Percentiles rank a stretch among this genome's conserved stretches.
Conservation (phyloP, 1,140 invertebrate genomes). For the Drosophila melanica region DNA sequence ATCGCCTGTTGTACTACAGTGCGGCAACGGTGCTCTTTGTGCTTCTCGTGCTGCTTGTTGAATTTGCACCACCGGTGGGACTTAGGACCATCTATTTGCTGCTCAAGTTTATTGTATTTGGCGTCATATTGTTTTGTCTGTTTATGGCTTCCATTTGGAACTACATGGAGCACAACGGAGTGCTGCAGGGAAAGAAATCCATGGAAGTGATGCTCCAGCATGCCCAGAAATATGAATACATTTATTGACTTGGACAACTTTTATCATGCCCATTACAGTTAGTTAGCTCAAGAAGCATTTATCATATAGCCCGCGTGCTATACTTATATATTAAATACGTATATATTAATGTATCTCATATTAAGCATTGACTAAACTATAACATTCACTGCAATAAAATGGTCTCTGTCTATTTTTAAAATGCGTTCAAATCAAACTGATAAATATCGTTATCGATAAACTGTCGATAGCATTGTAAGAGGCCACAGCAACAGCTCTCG, state of each 20-base stretch:
- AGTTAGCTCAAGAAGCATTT: constrained; percentile 72
- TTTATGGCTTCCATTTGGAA: constrained; percentile 93
- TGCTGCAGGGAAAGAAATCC: constrained; percentile 88
- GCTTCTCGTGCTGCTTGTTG: constrained; percentile 81
- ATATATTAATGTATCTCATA: constrained; percentile 14
- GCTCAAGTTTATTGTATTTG: constrained; percentile 86
- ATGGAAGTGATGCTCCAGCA: constrained; percentile 86
- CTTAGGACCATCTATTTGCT: constrained; percentile 85
- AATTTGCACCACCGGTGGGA: constrained; percentile 82
- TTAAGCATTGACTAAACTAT: constrained; percentile 15
- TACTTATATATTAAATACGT: not conserved
- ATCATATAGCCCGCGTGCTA: constrained; percentile 24
- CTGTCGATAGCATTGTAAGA: constrained; percentile 16
- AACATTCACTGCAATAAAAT: constrained; percentile 40
- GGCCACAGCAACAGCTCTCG: constrained; percentile 38
- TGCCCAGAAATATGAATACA: constrained; percentile 73
- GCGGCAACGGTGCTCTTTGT: constrained; percentile 84
- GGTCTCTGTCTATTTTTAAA: constrained; percentile 32
- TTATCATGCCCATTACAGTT: not conserved
- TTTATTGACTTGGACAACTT: constrained; percentile 44
- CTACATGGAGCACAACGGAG: constrained; percentile 90
- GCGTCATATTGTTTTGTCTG: constrained; percentile 88
- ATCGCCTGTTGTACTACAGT: constrained; percentile 86
- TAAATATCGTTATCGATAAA: constrained; percentile 12
- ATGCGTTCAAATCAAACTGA: not conserved